These are phyloP conservation scores for Helleia helle DNA, from an alignment of 2,888 invertebrate species.

Conservation along the genomic window DNA sequence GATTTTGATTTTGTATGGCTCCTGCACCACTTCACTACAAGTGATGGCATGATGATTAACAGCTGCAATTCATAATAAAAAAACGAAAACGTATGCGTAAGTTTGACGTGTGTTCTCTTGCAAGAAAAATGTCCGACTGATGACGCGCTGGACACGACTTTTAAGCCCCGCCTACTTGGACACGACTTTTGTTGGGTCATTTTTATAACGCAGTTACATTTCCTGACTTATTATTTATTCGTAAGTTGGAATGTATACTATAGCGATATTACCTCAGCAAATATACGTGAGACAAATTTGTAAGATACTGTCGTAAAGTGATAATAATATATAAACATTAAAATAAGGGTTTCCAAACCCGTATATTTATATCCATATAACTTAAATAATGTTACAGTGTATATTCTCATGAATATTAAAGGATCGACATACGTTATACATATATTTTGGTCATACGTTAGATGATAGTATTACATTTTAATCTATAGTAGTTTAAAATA, in stretches of 20 bases:
- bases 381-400: slow-evolving; percentile 1
- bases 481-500: background rate
- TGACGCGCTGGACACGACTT: too few relatives aligned
- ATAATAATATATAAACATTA: slow-evolving; percentile 1
- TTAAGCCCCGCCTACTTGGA: too few relatives aligned
- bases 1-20: too few relatives aligned
- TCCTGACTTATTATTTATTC: too few relatives aligned
- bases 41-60: too few relatives aligned
- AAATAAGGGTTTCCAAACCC: background rate
- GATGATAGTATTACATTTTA: background rate
- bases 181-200: too few relatives aligned
- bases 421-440: background rate
- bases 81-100: too few relatives aligned
- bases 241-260: slow-evolving; percentile 10
- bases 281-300: slow-evolving; percentile 1
- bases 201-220: too few relatives aligned
- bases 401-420: slow-evolving; percentile 2
- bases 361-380: background rate
- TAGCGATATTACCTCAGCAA: slow-evolving; percentile 3
- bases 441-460: slow-evolving; percentile 8
- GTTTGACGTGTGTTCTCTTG: too few relatives aligned
- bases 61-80: too few relatives aligned
- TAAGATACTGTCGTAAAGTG: slow-evolving; percentile 3
- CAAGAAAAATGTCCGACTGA: too few relatives aligned
- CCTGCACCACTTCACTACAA: too few relatives aligned